These are phyloP conservation scores for Polypedilum vanderplanki DNA, from an alignment of 1,140 invertebrate species.

Conservation along the genomic window DNA sequence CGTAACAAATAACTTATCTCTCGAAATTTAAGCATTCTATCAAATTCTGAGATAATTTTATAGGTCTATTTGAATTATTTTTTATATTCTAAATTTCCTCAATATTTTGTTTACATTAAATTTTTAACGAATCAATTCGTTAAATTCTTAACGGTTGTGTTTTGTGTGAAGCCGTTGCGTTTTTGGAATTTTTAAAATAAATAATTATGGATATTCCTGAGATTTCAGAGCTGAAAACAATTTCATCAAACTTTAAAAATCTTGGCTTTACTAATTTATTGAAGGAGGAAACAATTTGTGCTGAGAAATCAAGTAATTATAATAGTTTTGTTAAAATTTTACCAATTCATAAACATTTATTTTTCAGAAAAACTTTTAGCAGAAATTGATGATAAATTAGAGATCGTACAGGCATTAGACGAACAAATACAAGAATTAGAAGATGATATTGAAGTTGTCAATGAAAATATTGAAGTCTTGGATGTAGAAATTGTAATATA, in stretches of 20 bases:
- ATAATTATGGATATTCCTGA: background rate
- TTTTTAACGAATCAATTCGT: background rate
- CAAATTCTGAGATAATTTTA: too few relatives aligned
- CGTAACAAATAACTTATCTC: background rate
- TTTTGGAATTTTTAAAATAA: background rate
- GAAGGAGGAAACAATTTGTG: background rate
- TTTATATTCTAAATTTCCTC: background rate
- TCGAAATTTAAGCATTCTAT: too few relatives aligned
- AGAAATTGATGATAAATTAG: background rate
- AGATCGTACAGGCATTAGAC: background rate
- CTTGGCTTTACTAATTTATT: background rate
- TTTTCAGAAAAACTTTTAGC: background rate
- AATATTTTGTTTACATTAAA: background rate
- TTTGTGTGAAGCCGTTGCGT: background rate
- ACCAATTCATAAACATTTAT: background rate
- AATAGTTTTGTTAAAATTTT: background rate
- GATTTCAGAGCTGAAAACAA: background rate
- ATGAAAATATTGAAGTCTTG: background rate
- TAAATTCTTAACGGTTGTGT: background rate
- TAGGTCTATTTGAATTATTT: too few relatives aligned
- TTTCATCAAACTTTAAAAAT: background rate
- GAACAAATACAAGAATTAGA: background rate
- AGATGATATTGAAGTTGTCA: background rate
- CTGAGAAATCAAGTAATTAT: background rate
- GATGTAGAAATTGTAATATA: constrained; percentile 1